phyloP scores from a whole-genome alignment of 2,888 invertebrate species.

The Agrochola circellaris region DNA sequence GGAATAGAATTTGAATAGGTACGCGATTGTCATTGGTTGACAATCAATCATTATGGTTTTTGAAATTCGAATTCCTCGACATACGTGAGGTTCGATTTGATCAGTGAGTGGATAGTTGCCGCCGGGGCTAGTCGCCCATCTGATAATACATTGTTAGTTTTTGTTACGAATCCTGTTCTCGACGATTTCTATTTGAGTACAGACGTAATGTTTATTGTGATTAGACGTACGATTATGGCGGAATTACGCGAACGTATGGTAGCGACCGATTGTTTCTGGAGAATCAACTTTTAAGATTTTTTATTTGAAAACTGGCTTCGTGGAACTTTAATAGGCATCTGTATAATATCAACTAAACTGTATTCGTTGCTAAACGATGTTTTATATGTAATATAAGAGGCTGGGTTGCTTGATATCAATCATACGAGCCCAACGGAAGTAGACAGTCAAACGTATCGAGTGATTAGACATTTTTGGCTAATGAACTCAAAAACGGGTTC shows the following conservation, averaged over 20 bases:
- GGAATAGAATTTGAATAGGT: constrained; percentile 86
- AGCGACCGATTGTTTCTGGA: constrained; percentile 39
- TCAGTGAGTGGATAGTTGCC: constrained; percentile 79
- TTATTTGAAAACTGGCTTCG: constrained; percentile 21
- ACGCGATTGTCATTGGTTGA: constrained; percentile 89
- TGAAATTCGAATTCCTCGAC: constrained; percentile 86
- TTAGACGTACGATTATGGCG: constrained; percentile 59
- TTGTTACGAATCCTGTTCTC: constrained; percentile 67
- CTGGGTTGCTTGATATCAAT: constrained; percentile 43
- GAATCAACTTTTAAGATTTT: constrained; percentile 34
- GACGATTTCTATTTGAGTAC: constrained; percentile 65
- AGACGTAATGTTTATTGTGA: constrained; percentile 59
- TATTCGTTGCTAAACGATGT: constrained; percentile 27
- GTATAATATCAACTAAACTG: constrained; percentile 31
- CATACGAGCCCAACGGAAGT: constrained; percentile 51
- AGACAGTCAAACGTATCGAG: constrained; percentile 45
- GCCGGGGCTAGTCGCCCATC: constrained; percentile 71
- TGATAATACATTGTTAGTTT: constrained; percentile 71
- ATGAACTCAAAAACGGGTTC: constrained; percentile 57
- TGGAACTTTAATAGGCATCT: constrained; percentile 17
- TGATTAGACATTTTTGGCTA: constrained; percentile 57
- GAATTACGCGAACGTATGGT: constrained; percentile 56
- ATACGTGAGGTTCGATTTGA: constrained; percentile 84
- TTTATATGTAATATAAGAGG: constrained; percentile 34
- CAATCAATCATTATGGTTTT: constrained; percentile 90